Evolutionary conservation across 2,888 invertebrate genomes (phyloP), one percentile per base, ranked within the genome.

Genomic region (Trachelus troglodyta): DNA sequence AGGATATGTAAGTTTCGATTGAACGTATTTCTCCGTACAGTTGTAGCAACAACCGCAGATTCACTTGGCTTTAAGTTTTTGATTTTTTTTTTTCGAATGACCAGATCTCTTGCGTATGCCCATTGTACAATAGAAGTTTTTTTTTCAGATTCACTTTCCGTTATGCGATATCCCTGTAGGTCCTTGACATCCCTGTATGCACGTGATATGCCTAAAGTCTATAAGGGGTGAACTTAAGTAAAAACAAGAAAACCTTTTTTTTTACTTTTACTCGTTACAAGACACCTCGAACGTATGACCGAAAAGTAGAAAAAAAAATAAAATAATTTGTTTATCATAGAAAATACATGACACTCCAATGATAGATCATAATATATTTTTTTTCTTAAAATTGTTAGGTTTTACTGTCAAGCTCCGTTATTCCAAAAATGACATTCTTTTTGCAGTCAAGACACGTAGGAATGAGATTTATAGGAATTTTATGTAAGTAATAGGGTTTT

Each of bases 1-100:
- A 77, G 79, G 83, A 83, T 83, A 83, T 83, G 83, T 83, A 77
- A 77, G 75, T 79, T 77, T 77, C 69, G 75, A 83, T 80, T 81
- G 80, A 83, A 76, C 85, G 83, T 85, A 85, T 56, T 56, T 56
- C 9, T 56, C 9, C 9, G 56, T 23, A 23, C 23, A 23, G 23
- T 56, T 56, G 23, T 23, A 56, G 56, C 1, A 56, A 56, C 9
- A 56, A 56, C 23, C 23, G 9, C 56, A 23, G 56, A 56, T 80
- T 81, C 80, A 78, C 77, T 68, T 73, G 35, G n/a, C 35, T 75
- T 34, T 77, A 3, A 31, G 33, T 73, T 75, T 33, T 71, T 74
- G 33, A 30, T 11, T 75, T 77, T 76, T 69, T 69, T 77, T 76
- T 68, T 69, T 76, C 23, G 9, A 23, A 56, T 23, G 15, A 56